A percentile compares a stretch with the other conserved stretches of the same genome.
These are phyloP conservation scores for Eumeta japonica DNA, from an alignment of 1,140 invertebrate genomes.

Conservation along the genomic window DNA sequence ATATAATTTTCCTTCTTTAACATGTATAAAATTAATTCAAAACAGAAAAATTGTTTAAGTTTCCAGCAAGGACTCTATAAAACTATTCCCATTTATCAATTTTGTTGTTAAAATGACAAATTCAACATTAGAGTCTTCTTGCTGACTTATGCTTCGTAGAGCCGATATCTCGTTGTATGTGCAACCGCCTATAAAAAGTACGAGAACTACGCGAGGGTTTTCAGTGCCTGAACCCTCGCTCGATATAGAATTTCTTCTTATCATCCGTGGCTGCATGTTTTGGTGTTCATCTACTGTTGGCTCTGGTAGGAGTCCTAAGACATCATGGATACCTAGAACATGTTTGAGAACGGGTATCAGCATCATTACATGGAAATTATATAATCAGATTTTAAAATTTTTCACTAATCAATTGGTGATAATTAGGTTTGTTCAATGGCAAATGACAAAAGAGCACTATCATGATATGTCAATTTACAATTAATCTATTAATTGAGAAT, in stretches of 20 bases:
- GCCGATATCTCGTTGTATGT: slow-evolving; percentile 95
- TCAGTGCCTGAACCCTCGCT: slow-evolving; percentile 67
- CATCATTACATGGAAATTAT: too few species aligned
- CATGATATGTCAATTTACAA: too few species aligned
- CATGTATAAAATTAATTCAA: too few species aligned
- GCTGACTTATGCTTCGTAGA: slow-evolving; percentile 84
- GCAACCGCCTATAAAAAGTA: slow-evolving; percentile 95
- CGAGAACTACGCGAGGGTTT: slow-evolving; percentile 76
- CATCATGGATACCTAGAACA: slow-evolving; percentile 58
- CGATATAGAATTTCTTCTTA: slow-evolving; percentile 60
- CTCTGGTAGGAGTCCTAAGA: slow-evolving; percentile 61
- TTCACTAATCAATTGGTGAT: too few species aligned
- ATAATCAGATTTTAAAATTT: too few species aligned
- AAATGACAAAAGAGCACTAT: too few species aligned
- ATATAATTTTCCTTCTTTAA: too few species aligned
- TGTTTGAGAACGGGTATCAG: too few species aligned
- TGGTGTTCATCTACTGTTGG: slow-evolving; percentile 63
- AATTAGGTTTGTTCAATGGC: too few species aligned
- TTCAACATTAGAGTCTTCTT: slow-evolving; percentile 89
- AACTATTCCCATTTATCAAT: slow-evolving; percentile 86
- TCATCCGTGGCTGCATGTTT: slow-evolving; percentile 51
- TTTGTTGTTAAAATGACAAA: slow-evolving; percentile 93
- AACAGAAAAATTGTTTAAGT: too few species aligned
- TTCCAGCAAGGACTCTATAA: slow-evolving; percentile 77
- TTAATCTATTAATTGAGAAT: too few species aligned